Conservation (phyloP, 2,113 vertebrate genomes). For the Menura novaehollandiae region DNA sequence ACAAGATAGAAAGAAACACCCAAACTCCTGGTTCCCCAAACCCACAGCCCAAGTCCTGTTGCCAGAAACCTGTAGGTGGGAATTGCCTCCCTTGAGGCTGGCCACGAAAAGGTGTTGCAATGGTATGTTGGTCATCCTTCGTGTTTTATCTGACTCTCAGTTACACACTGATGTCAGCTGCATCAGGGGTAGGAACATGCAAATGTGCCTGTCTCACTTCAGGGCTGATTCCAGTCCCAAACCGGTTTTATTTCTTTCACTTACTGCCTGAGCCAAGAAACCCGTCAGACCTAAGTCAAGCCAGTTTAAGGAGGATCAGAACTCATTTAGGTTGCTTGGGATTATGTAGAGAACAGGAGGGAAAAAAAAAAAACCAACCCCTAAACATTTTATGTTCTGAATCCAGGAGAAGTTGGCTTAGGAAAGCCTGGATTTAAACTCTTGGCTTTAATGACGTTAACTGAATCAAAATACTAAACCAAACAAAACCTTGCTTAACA, state of each 20-base stretch:
- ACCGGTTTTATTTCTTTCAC: not conserved
- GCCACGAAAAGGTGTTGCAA: not conserved
- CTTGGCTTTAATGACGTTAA: not conserved
- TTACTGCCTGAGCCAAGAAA: not conserved
- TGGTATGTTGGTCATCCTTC: not conserved
- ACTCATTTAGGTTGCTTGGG: not conserved
- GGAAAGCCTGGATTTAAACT: not conserved
- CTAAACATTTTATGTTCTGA: not conserved
- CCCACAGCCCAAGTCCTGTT: not conserved
- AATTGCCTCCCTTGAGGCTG: not conserved
- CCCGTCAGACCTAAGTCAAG: not conserved
- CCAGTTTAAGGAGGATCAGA: not conserved
- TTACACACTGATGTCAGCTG: not conserved
- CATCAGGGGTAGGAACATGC: not conserved
- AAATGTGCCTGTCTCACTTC: not conserved
- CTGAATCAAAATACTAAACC: not conserved
- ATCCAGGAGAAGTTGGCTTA: not conserved
- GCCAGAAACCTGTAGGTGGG: not conserved
- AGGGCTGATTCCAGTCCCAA: not conserved
- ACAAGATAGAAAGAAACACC: not conserved
- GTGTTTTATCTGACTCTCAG: not conserved
- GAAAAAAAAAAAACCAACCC: too few relatives aligned
- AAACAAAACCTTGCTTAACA: not conserved
- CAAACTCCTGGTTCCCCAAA: not conserved
- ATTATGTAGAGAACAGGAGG: not conserved